Conservation (phyloP, 1,140 invertebrate genomes). For the Agraylea sexmaculata region DNA sequence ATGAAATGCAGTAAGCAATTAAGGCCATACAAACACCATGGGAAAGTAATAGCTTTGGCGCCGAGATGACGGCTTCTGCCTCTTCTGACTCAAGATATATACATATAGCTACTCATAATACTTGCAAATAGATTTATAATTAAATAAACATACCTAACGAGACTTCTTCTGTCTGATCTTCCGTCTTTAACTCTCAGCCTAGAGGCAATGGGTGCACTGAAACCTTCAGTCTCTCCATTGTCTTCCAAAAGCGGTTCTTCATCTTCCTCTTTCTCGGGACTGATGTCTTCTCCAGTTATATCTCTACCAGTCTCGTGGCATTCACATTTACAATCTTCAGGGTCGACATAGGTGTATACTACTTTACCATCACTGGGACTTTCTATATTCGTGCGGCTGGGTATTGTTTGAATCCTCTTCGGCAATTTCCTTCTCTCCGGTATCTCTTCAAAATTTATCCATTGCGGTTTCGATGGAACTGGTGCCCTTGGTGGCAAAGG, state of each 20-base stretch:
- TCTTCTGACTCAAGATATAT: not conserved
- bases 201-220: slow-evolving; percentile 15
- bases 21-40: too few species aligned
- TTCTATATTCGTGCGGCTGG: slow-evolving; percentile 34
- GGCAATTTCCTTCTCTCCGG: slow-evolving; percentile 66
- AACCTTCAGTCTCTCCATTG: slow-evolving; percentile 15
- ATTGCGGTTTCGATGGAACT: slow-evolving; percentile 42
- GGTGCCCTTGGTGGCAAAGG: slow-evolving; percentile 39
- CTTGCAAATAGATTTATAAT: slow-evolving; percentile 2
- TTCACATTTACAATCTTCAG: slow-evolving; percentile 72
- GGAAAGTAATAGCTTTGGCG: too few species aligned
- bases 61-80: not conserved
- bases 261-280: slow-evolving; percentile 21
- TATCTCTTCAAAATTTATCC: slow-evolving; percentile 79
- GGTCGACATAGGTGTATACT: slow-evolving; percentile 66
- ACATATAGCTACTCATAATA: slow-evolving; percentile 4
- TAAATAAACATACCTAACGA: slow-evolving; percentile 15
- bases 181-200: slow-evolving; percentile 8
- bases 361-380: slow-evolving; percentile 25
- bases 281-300: slow-evolving; percentile 11
- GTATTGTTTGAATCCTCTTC: slow-evolving; percentile 68
- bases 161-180: slow-evolving; percentile 10
- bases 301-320: slow-evolving; percentile 53
- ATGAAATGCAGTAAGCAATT: too few species aligned
- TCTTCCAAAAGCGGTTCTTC: slow-evolving; percentile 27